A percentile compares a stretch with the other conserved stretches of the same genome.
Evolutionary conservation across 2,113 vertebrate species (phyloP).

Genomic region (Ellobius talpinus): DNA sequence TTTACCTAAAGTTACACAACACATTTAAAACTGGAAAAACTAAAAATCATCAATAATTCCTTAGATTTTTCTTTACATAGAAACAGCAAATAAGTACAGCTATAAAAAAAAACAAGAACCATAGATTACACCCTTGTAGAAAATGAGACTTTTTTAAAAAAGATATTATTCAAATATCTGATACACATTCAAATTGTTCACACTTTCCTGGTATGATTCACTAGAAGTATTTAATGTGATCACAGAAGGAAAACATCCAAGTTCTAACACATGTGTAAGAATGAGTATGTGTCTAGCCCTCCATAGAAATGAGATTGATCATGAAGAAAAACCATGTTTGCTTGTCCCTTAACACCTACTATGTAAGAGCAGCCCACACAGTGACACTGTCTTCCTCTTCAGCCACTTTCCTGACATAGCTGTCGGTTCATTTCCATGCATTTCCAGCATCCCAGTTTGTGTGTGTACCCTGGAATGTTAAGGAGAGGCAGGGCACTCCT

Average conservation of each 20-base stretch:
- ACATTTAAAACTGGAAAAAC: not conserved
- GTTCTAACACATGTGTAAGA: not conserved
- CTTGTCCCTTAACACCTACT: not conserved
- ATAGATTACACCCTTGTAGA: not conserved
- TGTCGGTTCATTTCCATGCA: not conserved
- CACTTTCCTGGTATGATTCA: not conserved
- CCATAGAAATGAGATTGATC: not conserved
- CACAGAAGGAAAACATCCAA: conserved; percentile 6
- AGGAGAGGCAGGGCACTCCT: not conserved
- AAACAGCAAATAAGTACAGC: not conserved
- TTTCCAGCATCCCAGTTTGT: not conserved
- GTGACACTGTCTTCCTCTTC: not conserved
- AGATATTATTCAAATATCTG: conserved; percentile 22
- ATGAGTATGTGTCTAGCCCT: not conserved
- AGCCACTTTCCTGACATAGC: not conserved
- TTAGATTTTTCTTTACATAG: conserved; percentile 9
- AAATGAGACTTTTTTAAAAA: not conserved
- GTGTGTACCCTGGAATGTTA: not conserved
- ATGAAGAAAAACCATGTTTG: not conserved
- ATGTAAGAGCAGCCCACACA: conserved; percentile 8
- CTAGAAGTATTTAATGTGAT: not conserved
- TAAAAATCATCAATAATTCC: not conserved
- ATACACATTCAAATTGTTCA: not conserved
- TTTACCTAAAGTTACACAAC: not conserved
- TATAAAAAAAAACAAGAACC: not conserved